Conservation (phyloP, 1,140 invertebrate genomes). For the Drosophila paulistorum region DNA sequence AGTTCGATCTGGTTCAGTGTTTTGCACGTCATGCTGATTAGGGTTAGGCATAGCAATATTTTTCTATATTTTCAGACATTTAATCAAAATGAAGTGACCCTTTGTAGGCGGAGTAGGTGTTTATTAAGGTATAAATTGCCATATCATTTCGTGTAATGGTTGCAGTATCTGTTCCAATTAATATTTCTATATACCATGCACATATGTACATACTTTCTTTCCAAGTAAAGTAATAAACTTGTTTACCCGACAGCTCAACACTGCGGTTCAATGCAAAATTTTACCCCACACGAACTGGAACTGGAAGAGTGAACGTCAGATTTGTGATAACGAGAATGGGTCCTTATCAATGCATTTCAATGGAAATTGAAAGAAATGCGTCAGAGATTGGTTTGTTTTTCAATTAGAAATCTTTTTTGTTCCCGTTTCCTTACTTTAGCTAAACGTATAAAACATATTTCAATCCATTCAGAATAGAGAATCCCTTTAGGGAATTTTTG, state of each 20-base stretch:
- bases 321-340: slow-evolving; percentile 23
- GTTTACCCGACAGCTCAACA: slow-evolving; percentile 51
- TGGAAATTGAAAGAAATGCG: slow-evolving; percentile 6
- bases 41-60: neutral
- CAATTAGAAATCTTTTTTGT: neutral
- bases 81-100: neutral
- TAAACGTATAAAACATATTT: too few relatives aligned
- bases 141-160: neutral
- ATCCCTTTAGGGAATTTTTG: too few relatives aligned
- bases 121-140: neutral
- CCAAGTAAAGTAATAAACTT: slow-evolving; percentile 34
- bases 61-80: neutral
- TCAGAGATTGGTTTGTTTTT: neutral
- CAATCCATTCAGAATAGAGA: too few relatives aligned
- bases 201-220: neutral
- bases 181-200: neutral
- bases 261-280: neutral
- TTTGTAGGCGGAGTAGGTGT: too few relatives aligned
- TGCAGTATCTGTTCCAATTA: neutral
- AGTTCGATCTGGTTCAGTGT: neutral
- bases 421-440: too few relatives aligned
- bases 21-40: neutral
- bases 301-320: slow-evolving; percentile 21
- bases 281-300: slow-evolving; percentile 32
- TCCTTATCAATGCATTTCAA: slow-evolving; percentile 14